These are phyloP conservation scores for Tiphia femorata DNA, from an alignment of 2,888 invertebrate species.

Conservation along the genomic window DNA sequence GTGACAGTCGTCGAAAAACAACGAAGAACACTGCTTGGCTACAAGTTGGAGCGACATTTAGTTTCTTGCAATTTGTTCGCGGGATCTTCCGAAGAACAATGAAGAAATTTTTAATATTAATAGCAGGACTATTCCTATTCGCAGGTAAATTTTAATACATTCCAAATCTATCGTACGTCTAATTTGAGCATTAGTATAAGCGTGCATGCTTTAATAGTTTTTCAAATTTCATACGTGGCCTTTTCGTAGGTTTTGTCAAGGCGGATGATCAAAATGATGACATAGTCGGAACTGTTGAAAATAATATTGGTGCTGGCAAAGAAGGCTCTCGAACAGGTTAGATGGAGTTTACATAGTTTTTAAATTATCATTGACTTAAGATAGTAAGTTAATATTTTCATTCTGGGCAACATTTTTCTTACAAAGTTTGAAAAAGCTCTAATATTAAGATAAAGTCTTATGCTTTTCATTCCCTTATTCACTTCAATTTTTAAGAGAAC, in stretches of 20 bases:
- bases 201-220: not conserved
- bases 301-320: constrained; percentile 86
- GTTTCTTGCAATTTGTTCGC: constrained; percentile 2
- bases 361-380: too few species aligned
- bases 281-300: constrained; percentile 77
- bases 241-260: constrained; percentile 56
- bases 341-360: too few species aligned
- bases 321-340: constrained; percentile 92
- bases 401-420: too few species aligned
- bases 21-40: constrained; percentile 13
- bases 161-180: not conserved
- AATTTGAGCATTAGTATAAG: not conserved
- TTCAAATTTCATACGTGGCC: too few species aligned
- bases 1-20: constrained; percentile 55
- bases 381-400: too few species aligned
- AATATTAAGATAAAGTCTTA: too few species aligned
- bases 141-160: constrained; percentile 50
- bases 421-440: too few species aligned
- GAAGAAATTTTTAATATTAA: constrained; percentile 53
- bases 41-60: constrained; percentile 1
- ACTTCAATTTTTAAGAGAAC: too few species aligned
- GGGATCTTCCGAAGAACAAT: constrained; percentile 35
- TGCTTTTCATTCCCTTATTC: too few species aligned
- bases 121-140: constrained; percentile 52
- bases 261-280: constrained; percentile 70